phyloP scores from a whole-genome alignment of 2,797 vertebrate species.

The Hapalemur alaotrensis region DNA sequence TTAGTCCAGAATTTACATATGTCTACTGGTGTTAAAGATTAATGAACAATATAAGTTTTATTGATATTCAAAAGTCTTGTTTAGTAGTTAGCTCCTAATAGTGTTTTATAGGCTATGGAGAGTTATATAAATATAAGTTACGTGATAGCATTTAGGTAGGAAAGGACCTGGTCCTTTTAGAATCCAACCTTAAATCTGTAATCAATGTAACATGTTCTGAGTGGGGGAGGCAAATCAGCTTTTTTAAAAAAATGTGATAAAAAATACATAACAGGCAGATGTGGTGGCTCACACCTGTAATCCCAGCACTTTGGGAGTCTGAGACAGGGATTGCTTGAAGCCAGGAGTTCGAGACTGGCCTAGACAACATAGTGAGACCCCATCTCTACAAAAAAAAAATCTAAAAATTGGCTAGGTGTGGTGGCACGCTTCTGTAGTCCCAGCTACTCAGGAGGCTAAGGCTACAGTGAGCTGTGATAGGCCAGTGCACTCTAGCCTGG shows the following conservation, averaged over 20 bases:
- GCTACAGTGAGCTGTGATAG: no score
- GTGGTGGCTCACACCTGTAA: no score
- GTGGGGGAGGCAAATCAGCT: neutral
- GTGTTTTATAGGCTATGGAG: neutral
- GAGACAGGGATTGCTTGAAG: no score
- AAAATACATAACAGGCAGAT: neutral
- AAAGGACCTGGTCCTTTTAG: slow-evolving; percentile 30
- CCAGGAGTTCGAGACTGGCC: no score
- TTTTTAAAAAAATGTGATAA: neutral
- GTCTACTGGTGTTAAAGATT: neutral
- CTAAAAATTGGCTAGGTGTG: no score
- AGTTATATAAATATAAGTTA: slow-evolving; percentile 11
- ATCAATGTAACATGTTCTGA: neutral
- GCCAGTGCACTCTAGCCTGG: no score
- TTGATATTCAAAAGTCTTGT: neutral
- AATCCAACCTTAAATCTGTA: neutral
- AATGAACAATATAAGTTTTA: neutral
- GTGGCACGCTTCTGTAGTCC: no score
- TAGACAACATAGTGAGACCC: no score
- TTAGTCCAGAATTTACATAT: slow-evolving; percentile 6
- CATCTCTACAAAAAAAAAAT: no score
- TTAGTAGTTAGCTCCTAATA: neutral
- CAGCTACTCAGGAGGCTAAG: no score
- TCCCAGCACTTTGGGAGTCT: no score
- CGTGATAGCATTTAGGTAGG: neutral